These are phyloP conservation scores for Pterocles orientalis DNA, from an alignment of 2,113 vertebrate genomes.

Conservation along the genomic window DNA sequence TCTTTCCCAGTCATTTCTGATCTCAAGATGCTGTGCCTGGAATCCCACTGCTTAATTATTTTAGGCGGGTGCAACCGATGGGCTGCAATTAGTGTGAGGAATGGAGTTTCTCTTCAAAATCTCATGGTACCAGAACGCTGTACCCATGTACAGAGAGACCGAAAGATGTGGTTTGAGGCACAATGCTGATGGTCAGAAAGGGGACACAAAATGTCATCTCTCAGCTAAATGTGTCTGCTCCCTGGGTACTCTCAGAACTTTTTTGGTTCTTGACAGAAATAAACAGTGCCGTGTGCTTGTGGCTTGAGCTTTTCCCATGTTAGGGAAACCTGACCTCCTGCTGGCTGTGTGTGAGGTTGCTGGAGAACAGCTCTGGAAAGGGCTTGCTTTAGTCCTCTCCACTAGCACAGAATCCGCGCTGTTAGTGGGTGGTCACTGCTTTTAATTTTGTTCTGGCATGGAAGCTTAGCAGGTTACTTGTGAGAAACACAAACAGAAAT, in stretches of 20 bases:
- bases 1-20: slow-evolving; percentile 33
- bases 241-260: neutral
- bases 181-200: neutral
- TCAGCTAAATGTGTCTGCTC: neutral
- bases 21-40: neutral
- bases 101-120: neutral
- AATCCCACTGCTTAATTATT: slow-evolving; percentile 20
- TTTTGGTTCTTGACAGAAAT: neutral
- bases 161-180: neutral
- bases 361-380: neutral
- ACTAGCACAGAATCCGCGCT: neutral
- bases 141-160: neutral
- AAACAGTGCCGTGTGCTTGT: neutral
- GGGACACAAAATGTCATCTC: neutral
- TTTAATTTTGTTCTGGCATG: neutral
- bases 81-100: slow-evolving; percentile 34
- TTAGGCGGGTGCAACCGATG: neutral
- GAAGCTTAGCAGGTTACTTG: neutral
- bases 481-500: neutral
- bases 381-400: neutral
- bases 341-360: neutral
- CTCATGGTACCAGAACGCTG: neutral
- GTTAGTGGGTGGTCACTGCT: neutral
- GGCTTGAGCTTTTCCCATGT: neutral
- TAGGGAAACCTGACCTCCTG: neutral